These are phyloP conservation scores for Hipparchia semele DNA, from an alignment of 2,888 invertebrate species.

Conservation along the genomic window DNA sequence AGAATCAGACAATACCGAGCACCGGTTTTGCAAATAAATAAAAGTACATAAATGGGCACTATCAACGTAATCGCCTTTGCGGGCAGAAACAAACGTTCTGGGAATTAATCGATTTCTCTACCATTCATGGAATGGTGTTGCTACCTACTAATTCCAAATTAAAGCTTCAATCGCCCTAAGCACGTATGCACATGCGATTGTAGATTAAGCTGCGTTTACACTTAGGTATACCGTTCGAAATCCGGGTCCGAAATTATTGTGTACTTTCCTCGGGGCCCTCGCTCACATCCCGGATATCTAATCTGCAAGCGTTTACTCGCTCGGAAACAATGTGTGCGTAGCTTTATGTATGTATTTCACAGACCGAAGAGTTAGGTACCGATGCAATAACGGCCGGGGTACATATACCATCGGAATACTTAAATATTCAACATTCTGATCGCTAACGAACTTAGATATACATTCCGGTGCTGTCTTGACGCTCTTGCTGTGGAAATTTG, in stretches of 20 bases:
- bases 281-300: constrained; percentile 47
- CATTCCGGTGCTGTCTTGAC: constrained; percentile 16
- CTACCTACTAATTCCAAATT: constrained; percentile 48
- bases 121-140: constrained; percentile 40
- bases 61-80: constrained; percentile 28
- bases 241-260: constrained; percentile 45
- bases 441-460: constrained; percentile 25
- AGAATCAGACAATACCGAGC: neutral
- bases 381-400: constrained; percentile 27
- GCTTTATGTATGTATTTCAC: constrained; percentile 42
- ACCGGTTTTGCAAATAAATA: constrained; percentile 10
- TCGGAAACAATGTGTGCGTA: constrained; percentile 42
- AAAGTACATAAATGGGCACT: constrained; percentile 8
- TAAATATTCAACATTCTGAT: constrained; percentile 33
- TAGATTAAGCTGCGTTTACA: constrained; percentile 45
- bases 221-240: constrained; percentile 43
- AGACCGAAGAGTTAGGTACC: constrained; percentile 37
- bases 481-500: constrained; percentile 3
- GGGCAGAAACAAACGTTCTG: constrained; percentile 36
- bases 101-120: constrained; percentile 39
- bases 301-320: constrained; percentile 44
- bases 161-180: constrained; percentile 43
- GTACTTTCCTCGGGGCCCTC: constrained; percentile 44
- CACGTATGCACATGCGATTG: constrained; percentile 43
- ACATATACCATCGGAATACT: constrained; percentile 24